Evolutionary conservation across 2,113 vertebrate genomes (phyloP).

Genomic region (Nymphicus hollandicus): DNA sequence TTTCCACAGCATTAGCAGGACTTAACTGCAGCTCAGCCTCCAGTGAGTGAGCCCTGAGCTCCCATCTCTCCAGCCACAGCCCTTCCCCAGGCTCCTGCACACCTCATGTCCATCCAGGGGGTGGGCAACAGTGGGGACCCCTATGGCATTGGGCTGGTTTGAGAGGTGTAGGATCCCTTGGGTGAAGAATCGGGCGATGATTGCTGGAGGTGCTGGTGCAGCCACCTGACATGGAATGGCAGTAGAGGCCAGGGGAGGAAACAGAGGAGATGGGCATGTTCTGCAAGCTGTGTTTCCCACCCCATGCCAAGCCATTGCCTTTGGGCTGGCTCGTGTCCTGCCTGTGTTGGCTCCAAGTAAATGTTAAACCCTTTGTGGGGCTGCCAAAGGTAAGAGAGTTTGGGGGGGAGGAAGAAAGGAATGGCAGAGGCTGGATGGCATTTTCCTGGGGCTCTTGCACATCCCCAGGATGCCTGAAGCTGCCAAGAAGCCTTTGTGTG

Average conservation of each 20-base stretch:
- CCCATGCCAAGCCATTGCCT: not conserved
- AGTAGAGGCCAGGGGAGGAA: not conserved
- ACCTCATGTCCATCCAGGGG: fast-evolving
- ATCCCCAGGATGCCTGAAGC: not conserved
- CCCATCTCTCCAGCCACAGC: not conserved
- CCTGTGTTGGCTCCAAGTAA: not conserved
- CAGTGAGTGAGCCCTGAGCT: fast-evolving
- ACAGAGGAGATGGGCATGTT: not conserved
- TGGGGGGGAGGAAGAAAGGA: not conserved
- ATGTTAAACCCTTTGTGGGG: not conserved
- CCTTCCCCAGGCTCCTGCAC: fast-evolving
- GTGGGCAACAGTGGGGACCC: fast-evolving
- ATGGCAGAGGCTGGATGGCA: slow-evolving; percentile 15
- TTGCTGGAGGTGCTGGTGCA: not conserved
- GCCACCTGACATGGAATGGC: not conserved
- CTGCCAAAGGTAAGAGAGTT: slow-evolving; percentile 44
- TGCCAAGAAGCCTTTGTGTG: not conserved
- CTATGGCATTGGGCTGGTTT: fast-evolving
- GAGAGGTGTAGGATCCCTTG: not conserved
- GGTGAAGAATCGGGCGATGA: not conserved
- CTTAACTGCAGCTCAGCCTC: not conserved
- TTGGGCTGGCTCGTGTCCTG: slow-evolving; percentile 35
- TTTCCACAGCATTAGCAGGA: fast-evolving
- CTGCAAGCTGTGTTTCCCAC: slow-evolving; percentile 17
- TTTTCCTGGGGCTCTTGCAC: slow-evolving; percentile 21